Evolutionary conservation across 2,797 vertebrate species (phyloP), one percentile per base, ranked within the genome.

Genomic region (Emys orbicularis): DNA sequence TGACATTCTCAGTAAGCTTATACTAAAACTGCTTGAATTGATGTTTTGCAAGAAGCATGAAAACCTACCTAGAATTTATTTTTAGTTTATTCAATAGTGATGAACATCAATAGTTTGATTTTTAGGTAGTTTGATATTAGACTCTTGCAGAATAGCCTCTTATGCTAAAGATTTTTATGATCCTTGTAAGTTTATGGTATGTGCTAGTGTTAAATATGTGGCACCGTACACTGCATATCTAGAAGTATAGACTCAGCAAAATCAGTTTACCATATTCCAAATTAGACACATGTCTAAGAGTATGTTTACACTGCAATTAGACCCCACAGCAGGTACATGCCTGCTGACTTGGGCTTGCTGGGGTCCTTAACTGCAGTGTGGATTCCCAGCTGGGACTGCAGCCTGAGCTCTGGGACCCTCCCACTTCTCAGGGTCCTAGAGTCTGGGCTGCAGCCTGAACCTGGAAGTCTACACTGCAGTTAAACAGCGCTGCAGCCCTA

Each of bases 251-350:
- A 0, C 84, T 11, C 6, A 27, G n/a, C 9, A 2, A 65, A 31
- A 41, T 74, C 84, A 72, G 0, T 56, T 72, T 44, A 15, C 6
- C 4, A 6, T 0, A 47, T 29, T 29, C 77, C 44, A 79, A 29
- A 34, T 18, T 61, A 89, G 47, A 37, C 18, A 54, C 52, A 34
- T 0, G 0, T 41, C 29, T 21, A n/a, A 68, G 16, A n/a, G 18
- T 37, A 68, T 37, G 18, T 68, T n/a, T 68, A 68, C 61, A 19
- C 4, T 68, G 61, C 16, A 68, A 11, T 37, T 37, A 68, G 34
- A n/a, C 16, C 16, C 8, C 8, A 68, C 34, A 21, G 12, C 54
- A 54, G 54, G 54, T 54, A 54, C 9, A 54, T 54, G 9, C 23
- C 54, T 54, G 23, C 54, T 61, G 13, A 61, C 16, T 61, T 61